These are phyloP conservation scores for Enteromius unitaeniatus DNA, from an alignment of 2,797 vertebrate genomes.

Conservation along the genomic window DNA sequence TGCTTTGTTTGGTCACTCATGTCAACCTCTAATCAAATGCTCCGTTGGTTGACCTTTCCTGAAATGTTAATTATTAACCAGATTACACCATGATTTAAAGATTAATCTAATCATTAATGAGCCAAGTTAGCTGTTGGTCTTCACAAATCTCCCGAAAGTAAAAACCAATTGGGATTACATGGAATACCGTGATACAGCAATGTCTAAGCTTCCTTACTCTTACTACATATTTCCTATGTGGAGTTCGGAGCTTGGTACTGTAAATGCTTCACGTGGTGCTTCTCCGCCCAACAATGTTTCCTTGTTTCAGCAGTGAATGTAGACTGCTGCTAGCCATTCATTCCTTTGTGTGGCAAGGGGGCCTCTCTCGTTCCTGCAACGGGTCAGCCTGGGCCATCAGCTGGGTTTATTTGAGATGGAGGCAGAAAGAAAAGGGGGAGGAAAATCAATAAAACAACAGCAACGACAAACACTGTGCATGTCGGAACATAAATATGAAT, in stretches of 20 bases:
- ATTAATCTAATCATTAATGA: constrained; percentile 31
- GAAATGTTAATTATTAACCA: constrained; percentile 56
- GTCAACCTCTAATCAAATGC: constrained; percentile 55
- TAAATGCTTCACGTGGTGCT: constrained; percentile 61
- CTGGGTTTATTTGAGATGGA: constrained; percentile 75
- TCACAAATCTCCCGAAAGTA: not conserved
- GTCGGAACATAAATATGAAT: constrained; percentile 63
- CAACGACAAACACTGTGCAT: constrained; percentile 46
- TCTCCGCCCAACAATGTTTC: constrained; percentile 78
- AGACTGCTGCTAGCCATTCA: constrained; percentile 80
- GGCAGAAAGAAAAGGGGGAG: constrained; percentile 59
- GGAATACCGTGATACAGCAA: not conserved
- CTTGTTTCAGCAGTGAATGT: constrained; percentile 82
- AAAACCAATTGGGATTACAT: not conserved
- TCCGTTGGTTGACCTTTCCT: constrained; percentile 53
- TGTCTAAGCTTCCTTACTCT: not conserved
- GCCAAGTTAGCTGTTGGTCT: not conserved
- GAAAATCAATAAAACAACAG: constrained; percentile 56
- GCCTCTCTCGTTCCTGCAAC: constrained; percentile 66
- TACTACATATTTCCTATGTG: not conserved
- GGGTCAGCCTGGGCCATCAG: constrained; percentile 80
- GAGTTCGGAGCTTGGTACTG: constrained; percentile 35
- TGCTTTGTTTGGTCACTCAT: constrained; percentile 43
- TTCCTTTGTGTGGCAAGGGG: constrained; percentile 78
- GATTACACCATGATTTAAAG: constrained; percentile 44